Evolutionary conservation across 1,140 invertebrate species (phyloP), one percentile per base, ranked within the genome.

Genomic region (Drosophila funebris): DNA sequence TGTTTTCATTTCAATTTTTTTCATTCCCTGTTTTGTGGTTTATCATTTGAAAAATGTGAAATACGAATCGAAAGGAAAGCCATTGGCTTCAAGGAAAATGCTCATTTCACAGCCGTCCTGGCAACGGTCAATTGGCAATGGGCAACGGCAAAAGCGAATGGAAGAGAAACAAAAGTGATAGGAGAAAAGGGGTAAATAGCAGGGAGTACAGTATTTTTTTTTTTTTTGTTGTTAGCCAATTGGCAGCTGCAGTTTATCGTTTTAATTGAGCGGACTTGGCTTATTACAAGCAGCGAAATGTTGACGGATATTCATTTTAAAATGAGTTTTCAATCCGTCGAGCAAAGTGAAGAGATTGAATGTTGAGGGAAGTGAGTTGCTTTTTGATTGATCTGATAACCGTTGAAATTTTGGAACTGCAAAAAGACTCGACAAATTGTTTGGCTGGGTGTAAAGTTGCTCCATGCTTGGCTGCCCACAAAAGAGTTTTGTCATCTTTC

Each of bases 321-420:
- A 53, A 37, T 36, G 31, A 22, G 11, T 41, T 41, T 27, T 27
- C 22, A 56, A 56, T 53, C 50, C 33, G 4, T 33, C 3, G n/a
- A 16, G 18, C 6, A 3, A 4, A 27, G 20, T 6, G 2, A 7
- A 20, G 9, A 46, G 52, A 20, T 33, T 33, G 52, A 3, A 22
- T n/a, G n/a, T n/a, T n/a, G n/a, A 11, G 20, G 27, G 29, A 24
- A 48, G 57, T 31, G 48, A 37, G 39, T 60, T 41, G 44, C 54
- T 60, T 60, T n/a, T 74, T 73, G 73, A 75, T 78, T 76, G 77
- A n/a, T n/a, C 72, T 80, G 78, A 73, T 80, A 79, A 75, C 41
- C 56, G 60, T 56, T 44, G 46, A 31, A 36, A 43, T 52, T 60
- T 53, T 48, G n/a, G 39, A 16, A 16, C 39, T 68, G 20, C 11